phyloP scores from a whole-genome alignment of 2,113 vertebrate species.

The Notothenia coriiceps region DNA sequence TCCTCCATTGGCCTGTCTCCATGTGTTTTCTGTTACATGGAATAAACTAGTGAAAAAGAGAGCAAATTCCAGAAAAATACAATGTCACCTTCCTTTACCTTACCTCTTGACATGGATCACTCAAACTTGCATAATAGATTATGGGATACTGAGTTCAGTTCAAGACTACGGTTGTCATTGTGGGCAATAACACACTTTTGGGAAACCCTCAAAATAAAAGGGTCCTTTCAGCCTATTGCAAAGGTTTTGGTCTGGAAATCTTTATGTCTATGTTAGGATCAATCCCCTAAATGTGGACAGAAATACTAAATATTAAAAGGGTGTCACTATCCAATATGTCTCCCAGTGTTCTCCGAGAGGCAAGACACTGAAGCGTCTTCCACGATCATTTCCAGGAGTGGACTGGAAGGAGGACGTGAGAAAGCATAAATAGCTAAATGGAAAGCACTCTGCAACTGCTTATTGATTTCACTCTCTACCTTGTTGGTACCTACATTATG shows the following conservation, averaged over 20 bases:
- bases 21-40: background rate
- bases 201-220: background rate
- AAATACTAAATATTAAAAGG: background rate
- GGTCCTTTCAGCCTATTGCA: conserved; percentile 4
- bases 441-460: conserved; percentile 30
- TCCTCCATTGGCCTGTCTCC: background rate
- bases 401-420: background rate
- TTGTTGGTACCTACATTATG: conserved; percentile 16
- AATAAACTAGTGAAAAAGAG: background rate
- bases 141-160: background rate
- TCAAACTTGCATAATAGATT: background rate
- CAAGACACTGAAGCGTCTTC: conserved; percentile 2
- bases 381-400: conserved; percentile 25
- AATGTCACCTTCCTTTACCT: background rate
- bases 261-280: background rate
- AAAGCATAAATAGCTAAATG: conserved; percentile 29
- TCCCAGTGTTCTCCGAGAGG: background rate
- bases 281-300: conserved; percentile 8
- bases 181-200: background rate
- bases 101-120: background rate
- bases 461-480: conserved; percentile 40
- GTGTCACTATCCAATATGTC: background rate
- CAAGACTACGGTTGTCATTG: background rate
- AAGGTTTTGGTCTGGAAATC: conserved; percentile 29
- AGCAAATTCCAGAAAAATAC: background rate